phyloP scores from a whole-genome alignment of 1,140 invertebrate genomes.

The Eufriesea mexicana region DNA sequence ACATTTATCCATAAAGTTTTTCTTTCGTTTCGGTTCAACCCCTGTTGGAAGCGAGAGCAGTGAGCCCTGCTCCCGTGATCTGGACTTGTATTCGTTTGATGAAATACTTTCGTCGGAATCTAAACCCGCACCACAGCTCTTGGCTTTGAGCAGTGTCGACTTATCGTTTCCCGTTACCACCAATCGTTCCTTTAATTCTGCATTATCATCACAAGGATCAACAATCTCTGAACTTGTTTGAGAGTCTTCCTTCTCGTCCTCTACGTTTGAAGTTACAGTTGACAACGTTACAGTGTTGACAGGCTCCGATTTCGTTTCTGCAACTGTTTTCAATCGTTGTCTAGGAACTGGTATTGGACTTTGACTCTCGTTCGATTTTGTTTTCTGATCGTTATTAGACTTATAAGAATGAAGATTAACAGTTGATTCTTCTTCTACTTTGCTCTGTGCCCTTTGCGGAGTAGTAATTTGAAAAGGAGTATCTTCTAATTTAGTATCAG shows the following conservation, averaged over 20 bases:
- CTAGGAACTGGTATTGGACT: conserved; percentile 38
- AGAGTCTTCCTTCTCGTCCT: conserved; percentile 6
- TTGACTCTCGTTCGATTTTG: conserved; percentile 2
- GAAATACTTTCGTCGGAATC: conserved; percentile 70
- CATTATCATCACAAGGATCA: conserved; percentile 69
- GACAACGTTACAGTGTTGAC: conserved; percentile 8
- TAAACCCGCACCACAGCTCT: conserved; percentile 78
- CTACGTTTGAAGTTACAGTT: not conserved
- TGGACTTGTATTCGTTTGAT: conserved; percentile 67
- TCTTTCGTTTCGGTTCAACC: conserved; percentile 84
- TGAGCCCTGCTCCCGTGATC: conserved; percentile 74
- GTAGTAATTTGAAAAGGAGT: not conserved
- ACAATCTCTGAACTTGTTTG: conserved; percentile 3
- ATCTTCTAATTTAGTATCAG: not conserved
- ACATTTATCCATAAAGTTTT: conserved; percentile 90
- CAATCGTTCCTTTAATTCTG: conserved; percentile 29
- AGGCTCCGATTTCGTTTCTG: conserved; percentile 34
- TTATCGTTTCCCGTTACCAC: conserved; percentile 59
- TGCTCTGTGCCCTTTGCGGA: not conserved
- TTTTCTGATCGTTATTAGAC: not conserved
- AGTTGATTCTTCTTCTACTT: not conserved
- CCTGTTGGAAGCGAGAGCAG: conserved; percentile 73
- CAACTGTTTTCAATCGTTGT: conserved; percentile 19
- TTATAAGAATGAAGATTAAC: not conserved
- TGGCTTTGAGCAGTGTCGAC: conserved; percentile 72